These are phyloP conservation scores for Heliconius congener DNA, from an alignment of 1,140 invertebrate species.

Conservation along the genomic window DNA sequence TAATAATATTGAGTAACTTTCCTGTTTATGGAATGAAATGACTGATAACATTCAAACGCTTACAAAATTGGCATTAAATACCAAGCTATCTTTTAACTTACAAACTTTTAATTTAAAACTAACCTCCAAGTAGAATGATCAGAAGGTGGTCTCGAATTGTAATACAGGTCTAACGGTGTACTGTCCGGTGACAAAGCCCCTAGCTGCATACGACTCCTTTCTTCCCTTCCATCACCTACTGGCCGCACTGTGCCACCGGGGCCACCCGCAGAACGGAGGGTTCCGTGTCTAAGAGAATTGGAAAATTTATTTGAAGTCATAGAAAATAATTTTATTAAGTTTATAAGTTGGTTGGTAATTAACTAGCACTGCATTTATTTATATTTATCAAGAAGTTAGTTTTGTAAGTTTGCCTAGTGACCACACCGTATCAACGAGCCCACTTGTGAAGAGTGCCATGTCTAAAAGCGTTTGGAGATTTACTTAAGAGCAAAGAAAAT, in stretches of 20 bases:
- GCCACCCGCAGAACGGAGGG: constrained; percentile 59
- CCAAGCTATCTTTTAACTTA: too few species aligned
- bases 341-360: too few species aligned
- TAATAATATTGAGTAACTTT: not conserved
- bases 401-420: too few species aligned
- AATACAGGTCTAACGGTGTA: constrained; percentile 90
- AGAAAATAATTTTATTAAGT: too few species aligned
- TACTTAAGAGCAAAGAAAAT: too few species aligned
- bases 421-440: too few species aligned
- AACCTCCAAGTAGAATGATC: constrained; percentile 81
- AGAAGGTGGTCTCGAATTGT: constrained; percentile 86
- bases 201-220: constrained; percentile 87
- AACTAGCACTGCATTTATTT: too few species aligned
- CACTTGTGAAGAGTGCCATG: too few species aligned
- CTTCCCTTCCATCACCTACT: constrained; percentile 87
- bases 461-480: too few species aligned
- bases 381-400: too few species aligned
- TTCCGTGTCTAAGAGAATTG: constrained; percentile 67
- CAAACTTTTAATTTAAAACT: not conserved
- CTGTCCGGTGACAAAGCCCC: constrained; percentile 85
- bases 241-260: constrained; percentile 59
- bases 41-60: not conserved
- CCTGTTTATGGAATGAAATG: too few species aligned
- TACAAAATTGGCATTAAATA: not conserved
- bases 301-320: not conserved